Evolutionary conservation across 2,113 vertebrate genomes (phyloP).

Genomic region (Suricata suricatta): DNA sequence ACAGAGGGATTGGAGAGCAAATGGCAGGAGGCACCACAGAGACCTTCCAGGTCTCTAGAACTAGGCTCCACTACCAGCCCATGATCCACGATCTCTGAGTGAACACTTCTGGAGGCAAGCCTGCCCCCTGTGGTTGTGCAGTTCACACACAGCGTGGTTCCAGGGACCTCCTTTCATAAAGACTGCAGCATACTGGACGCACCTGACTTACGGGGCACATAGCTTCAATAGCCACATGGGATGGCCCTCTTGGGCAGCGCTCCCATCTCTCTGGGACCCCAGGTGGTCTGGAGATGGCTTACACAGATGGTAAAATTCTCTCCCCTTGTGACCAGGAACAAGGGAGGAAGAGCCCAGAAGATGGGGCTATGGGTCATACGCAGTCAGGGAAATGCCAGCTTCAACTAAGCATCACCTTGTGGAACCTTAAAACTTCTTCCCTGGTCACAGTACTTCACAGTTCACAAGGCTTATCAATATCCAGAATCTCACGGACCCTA

Average conservation of each 20-base stretch:
- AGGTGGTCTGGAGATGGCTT: neutral
- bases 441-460: neutral
- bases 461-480: neutral
- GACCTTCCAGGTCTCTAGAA: neutral
- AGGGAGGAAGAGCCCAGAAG: neutral
- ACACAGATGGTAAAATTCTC: neutral
- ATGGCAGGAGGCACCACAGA: fast-evolving
- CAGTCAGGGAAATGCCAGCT: neutral
- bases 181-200: fast-evolving
- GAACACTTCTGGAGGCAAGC: neutral
- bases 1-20: neutral
- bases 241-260: neutral
- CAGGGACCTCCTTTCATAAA: neutral
- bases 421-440: neutral
- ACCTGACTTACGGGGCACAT: neutral
- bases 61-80: neutral
- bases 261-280: neutral
- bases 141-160: fast-evolving
- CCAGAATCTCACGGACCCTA: neutral
- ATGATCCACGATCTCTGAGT: neutral
- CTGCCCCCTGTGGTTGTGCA: fast-evolving
- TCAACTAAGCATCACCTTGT: neutral
- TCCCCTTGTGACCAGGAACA: neutral
- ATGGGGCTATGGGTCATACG: neutral
- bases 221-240: neutral